These are phyloP conservation scores for Ceratitis capitata DNA, from an alignment of 1,140 invertebrate species.

Conservation along the genomic window DNA sequence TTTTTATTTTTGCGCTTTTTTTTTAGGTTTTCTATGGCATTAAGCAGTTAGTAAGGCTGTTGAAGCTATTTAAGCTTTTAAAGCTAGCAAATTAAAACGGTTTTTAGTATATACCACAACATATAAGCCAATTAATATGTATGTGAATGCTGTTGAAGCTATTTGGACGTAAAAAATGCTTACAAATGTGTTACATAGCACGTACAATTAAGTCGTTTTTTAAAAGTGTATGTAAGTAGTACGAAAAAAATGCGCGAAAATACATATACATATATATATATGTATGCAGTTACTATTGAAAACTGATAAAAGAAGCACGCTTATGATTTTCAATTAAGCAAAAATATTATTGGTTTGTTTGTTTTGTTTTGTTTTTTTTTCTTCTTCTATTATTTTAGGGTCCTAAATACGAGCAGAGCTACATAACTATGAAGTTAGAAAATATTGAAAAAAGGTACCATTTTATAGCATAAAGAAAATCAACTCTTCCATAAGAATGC, in stretches of 20 bases:
- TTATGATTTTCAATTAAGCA: background rate
- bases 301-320: background rate
- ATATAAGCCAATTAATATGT: conserved; percentile 36
- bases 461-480: background rate
- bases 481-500: background rate
- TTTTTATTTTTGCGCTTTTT: too few species aligned
- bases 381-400: too few species aligned
- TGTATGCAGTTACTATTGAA: background rate
- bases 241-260: background rate
- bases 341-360: too few species aligned
- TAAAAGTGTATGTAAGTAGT: background rate
- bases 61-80: conserved; percentile 41
- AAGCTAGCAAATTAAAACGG: conserved; percentile 43
- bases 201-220: background rate
- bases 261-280: background rate
- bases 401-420: too few species aligned
- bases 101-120: conserved; percentile 15
- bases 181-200: background rate
- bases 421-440: too few species aligned
- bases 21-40: too few species aligned
- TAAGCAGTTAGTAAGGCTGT: conserved; percentile 5
- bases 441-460: background rate
- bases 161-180: background rate
- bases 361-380: too few species aligned
- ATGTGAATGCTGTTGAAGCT: too few species aligned